Percentiles rank a stretch among this genome's conserved stretches.
Conservation (phyloP, 2,797 vertebrate species). For the Natrix natrix region DNA sequence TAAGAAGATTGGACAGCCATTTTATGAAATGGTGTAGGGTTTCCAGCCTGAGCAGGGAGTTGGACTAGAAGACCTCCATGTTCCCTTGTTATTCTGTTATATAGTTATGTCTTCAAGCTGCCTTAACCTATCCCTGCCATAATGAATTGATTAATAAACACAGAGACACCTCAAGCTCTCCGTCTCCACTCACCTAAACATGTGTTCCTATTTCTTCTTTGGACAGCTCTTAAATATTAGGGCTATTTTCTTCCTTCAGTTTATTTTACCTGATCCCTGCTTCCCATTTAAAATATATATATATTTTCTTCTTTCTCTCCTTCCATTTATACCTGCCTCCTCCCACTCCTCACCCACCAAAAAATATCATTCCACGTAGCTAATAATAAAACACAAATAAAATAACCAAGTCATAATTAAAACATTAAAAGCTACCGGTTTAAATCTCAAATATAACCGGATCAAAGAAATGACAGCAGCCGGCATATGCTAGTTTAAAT, state of each 20-base stretch:
- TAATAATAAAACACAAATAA: neutral
- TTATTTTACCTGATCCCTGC: neutral
- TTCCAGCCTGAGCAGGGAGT: neutral
- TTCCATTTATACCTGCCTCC: neutral
- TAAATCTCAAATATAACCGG: neutral
- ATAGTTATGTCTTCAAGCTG: neutral
- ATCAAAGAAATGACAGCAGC: neutral
- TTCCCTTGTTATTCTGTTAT: neutral
- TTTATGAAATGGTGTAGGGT: neutral
- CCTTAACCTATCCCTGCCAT: neutral
- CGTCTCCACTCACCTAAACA: neutral
- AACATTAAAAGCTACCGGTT: neutral
- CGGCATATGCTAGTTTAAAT: neutral
- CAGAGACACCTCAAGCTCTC: neutral
- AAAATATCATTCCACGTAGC: neutral
- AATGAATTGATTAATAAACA: neutral
- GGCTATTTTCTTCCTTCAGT: neutral
- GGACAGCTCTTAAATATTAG: neutral
- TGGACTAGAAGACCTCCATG: neutral
- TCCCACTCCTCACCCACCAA: neutral
- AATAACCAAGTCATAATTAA: neutral
- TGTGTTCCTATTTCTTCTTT: neutral
- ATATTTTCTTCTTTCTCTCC: neutral
- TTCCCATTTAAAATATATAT: neutral
- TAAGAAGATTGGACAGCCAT: neutral